Percentiles rank a stretch among this genome's conserved stretches.
Conservation (phyloP, 2,113 vertebrate genomes). For the Taxidea taxus region DNA sequence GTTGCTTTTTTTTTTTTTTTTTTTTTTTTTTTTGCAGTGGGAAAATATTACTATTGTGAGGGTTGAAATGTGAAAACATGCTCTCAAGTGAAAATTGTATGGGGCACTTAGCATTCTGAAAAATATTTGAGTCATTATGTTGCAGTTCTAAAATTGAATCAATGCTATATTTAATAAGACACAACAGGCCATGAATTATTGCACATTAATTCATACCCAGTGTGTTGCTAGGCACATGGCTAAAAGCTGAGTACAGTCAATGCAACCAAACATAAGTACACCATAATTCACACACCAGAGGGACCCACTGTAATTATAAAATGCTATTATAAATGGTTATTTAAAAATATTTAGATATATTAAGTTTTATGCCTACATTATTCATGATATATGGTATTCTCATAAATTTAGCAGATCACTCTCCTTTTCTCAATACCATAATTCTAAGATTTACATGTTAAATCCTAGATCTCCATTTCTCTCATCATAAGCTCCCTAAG, state of each 20-base stretch:
- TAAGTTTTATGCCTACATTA: conserved; percentile 66
- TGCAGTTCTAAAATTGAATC: conserved; percentile 82
- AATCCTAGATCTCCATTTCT: conserved; percentile 31
- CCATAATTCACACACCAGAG: conserved; percentile 80
- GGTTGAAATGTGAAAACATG: conserved; percentile 75
- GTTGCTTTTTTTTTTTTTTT: conserved; percentile 25
- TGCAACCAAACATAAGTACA: conserved; percentile 78
- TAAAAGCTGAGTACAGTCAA: conserved; percentile 82
- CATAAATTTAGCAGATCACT: not conserved
- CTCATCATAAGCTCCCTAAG: conserved; percentile 43
- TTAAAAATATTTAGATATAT: conserved; percentile 80
- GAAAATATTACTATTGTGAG: conserved; percentile 76
- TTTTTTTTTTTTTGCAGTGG: conserved; percentile 55
- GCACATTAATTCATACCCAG: conserved; percentile 83
- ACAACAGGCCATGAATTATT: conserved; percentile 84
- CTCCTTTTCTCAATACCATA: conserved; percentile 20
- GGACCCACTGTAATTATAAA: conserved; percentile 79
- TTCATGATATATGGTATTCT: conserved; percentile 27
- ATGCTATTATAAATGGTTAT: conserved; percentile 79
- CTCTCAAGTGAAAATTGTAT: conserved; percentile 78
- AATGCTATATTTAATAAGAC: conserved; percentile 84
- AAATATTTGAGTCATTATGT: conserved; percentile 81
- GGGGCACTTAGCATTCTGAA: conserved; percentile 77
- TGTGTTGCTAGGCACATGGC: conserved; percentile 80
- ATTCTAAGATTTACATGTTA: conserved; percentile 37